phyloP scores from a whole-genome alignment of 2,888 invertebrate genomes.

The Calliopum simillimum region DNA sequence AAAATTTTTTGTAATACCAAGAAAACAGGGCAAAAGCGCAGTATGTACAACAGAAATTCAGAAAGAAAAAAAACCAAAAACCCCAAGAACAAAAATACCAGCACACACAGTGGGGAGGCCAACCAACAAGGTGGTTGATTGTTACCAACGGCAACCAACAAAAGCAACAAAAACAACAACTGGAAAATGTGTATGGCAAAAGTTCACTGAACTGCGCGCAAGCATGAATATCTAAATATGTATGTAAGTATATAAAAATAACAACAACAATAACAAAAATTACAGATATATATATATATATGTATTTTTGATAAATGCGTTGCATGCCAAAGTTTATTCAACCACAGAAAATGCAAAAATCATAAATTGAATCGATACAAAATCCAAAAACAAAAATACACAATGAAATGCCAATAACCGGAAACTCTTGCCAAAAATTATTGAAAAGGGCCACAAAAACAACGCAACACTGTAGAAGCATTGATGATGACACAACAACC shows the following conservation, averaged over 20 bases:
- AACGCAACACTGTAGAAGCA: no score
- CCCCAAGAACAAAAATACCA: no score
- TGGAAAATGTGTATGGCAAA: background rate
- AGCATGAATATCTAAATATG: no score
- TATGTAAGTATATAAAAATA: slow-evolving; percentile 6
- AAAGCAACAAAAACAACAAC: background rate
- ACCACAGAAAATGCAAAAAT: slow-evolving; percentile 15
- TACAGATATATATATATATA: background rate
- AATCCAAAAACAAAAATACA: background rate
- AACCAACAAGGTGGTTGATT: no score
- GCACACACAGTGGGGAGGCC: no score
- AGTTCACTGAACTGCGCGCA: background rate
- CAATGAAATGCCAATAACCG: background rate
- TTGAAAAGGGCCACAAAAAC: background rate
- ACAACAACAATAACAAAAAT: background rate
- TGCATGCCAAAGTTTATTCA: slow-evolving; percentile 30
- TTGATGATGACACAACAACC: no score
- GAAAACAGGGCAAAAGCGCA: no score
- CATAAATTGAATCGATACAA: slow-evolving; percentile 10
- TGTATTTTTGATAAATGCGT: slow-evolving; percentile 2
- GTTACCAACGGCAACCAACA: no score
- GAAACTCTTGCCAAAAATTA: slow-evolving; percentile 3
- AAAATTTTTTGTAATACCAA: no score
- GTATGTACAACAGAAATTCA: no score
- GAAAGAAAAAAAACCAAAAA: no score